A percentile compares a stretch with the other conserved stretches of the same genome.
phyloP scores from a whole-genome alignment of 1,140 invertebrate species.

The Camponotus floridanus region DNA sequence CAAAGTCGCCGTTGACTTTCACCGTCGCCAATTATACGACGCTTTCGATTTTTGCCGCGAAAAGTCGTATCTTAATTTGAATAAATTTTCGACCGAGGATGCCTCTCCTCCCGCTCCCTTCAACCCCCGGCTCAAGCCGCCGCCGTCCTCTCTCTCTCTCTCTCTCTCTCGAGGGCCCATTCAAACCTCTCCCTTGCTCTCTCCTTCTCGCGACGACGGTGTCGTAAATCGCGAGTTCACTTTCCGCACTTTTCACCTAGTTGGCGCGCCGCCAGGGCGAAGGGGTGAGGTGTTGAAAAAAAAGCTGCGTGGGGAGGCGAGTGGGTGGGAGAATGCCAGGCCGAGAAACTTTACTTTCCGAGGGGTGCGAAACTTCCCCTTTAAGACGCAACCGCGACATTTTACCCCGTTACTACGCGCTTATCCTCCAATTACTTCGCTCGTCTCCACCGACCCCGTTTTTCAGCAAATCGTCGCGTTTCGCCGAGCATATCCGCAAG shows the following conservation, averaged over 20 bases:
- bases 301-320: conserved; percentile 37
- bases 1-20: conserved; percentile 77
- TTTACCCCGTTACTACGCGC: conserved; percentile 70
- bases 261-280: conserved; percentile 83
- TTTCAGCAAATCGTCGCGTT: conserved; percentile 52
- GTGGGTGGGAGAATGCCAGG: conserved; percentile 53
- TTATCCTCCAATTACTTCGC: conserved; percentile 54
- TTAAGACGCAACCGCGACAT: conserved; percentile 81
- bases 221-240: conserved; percentile 83
- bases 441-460: conserved; percentile 30
- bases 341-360: conserved; percentile 81
- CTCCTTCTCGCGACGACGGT: conserved; percentile 56
- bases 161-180: neutral
- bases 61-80: conserved; percentile 80
- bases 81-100: conserved; percentile 81
- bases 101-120: conserved; percentile 1
- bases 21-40: conserved; percentile 77
- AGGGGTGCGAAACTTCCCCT: conserved; percentile 83
- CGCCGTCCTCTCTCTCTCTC: neutral
- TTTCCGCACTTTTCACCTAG: conserved; percentile 86
- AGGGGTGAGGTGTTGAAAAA: conserved; percentile 63
- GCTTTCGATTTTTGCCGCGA: conserved; percentile 78
- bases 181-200: conserved; percentile 52
- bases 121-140: conserved; percentile 18
- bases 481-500: conserved; percentile 23